Evolutionary conservation across 2,113 vertebrate species (phyloP), one percentile per base, ranked within the genome.

Genomic region (Cheilinus undulatus): DNA sequence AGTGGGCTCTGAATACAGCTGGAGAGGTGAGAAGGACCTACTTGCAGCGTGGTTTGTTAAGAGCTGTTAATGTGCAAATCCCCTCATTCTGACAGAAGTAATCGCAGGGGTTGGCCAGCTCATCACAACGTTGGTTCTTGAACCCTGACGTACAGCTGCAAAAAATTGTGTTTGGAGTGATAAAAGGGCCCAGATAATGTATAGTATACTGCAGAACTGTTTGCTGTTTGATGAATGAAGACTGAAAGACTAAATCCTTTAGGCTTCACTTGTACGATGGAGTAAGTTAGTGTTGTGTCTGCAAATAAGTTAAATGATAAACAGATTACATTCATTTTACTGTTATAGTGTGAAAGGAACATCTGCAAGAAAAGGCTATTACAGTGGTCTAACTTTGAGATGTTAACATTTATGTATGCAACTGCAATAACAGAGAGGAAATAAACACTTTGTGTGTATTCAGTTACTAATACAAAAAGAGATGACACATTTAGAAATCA

Each of bases 21-120:
- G 69, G 74, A 88, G 86, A 84, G 85, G 91, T 79, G 75, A 85
- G 83, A 87, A 86, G 78, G 96, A 99, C 98, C 96, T 99, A 99
- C 98, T 99, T 99, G 98, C 98, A 99, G 95, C 95, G 97, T 61
- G 97, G 97, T 95, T 99, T 98, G 97, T 99, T 99, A 98, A 97
- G 95, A 94, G 97, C 91, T 92, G 96, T 99, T 97, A 99, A 96
- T 95, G 97, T 95, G 96, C 98, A 99, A 95, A 98, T 96, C 95
- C 97, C 98, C 95, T 98, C 97, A 96, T 99, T 99, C 96, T 99
- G 98, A 98, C 98, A 99, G 97, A 98, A 99, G 97, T 98, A 97
- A 98, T 99, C 97, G 95, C 98, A 99, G 92, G 96, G 98, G 95
- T 99, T 99, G 94, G 97, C 95, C 96, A 97, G 97, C 95, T 99